A percentile compares a stretch with the other conserved stretches of the same genome.
Evolutionary conservation across 2,797 vertebrate species (phyloP).

Genomic region (Sebastes wilsoni): DNA sequence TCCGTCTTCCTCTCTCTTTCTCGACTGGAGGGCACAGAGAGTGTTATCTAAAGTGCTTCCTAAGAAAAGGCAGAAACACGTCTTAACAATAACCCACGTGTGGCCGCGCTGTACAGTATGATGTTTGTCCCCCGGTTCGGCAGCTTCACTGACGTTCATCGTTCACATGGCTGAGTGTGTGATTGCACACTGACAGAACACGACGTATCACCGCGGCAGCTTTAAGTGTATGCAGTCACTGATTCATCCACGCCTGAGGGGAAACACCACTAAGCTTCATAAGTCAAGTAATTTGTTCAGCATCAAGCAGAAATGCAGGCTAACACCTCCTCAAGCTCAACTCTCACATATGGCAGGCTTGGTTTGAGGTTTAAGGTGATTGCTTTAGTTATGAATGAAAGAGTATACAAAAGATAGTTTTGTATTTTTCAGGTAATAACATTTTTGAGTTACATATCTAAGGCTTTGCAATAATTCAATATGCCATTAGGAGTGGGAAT

Average conservation of each 20-base stretch:
- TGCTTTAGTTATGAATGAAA: not conserved
- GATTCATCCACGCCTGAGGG: slow-evolving; percentile 32
- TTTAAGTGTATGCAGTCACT: slow-evolving; percentile 15
- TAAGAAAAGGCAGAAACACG: slow-evolving; percentile 51
- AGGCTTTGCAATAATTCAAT: not conserved
- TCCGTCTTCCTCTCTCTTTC: slow-evolving; percentile 49
- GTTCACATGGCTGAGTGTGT: slow-evolving; percentile 21
- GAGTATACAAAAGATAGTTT: not conserved
- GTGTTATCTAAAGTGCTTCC: slow-evolving; percentile 71
- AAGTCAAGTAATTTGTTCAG: slow-evolving; percentile 38
- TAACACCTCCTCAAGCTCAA: not conserved
- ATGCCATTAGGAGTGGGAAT: too few relatives aligned
- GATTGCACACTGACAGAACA: slow-evolving; percentile 48
- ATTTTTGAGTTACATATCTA: not conserved
- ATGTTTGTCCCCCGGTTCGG: slow-evolving; percentile 18
- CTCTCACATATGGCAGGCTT: not conserved
- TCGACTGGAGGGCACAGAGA: slow-evolving; percentile 64
- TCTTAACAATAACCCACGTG: slow-evolving; percentile 60
- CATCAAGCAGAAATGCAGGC: slow-evolving; percentile 25
- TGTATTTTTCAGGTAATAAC: not conserved
- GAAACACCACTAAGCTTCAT: slow-evolving; percentile 6
- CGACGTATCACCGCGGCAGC: slow-evolving; percentile 3
- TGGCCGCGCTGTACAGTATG: slow-evolving; percentile 21
- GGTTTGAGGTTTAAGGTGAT: not conserved
- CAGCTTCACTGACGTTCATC: slow-evolving; percentile 6